Conservation (phyloP, 1,140 invertebrate species). For the Neuroterus valhalla region DNA sequence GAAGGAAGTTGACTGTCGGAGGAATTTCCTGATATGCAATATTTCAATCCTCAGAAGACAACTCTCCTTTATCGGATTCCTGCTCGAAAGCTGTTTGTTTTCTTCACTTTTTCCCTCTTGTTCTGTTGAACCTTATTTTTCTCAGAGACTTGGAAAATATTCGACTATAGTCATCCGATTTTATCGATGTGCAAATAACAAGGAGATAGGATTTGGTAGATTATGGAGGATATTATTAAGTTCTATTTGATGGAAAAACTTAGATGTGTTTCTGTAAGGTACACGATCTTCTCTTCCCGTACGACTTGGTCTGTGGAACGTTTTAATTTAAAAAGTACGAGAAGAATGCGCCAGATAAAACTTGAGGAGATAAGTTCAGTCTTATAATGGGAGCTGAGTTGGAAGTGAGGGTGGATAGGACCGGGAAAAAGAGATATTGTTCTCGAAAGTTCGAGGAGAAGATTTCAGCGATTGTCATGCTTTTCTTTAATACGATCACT, state of each 20-base stretch:
- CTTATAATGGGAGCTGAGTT: too few relatives aligned
- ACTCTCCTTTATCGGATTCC: not conserved
- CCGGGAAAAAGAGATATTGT: too few relatives aligned
- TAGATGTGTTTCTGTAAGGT: not conserved
- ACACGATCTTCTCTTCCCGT: not conserved
- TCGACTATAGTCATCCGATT: too few relatives aligned
- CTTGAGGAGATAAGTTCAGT: not conserved
- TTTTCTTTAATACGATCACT: too few relatives aligned
- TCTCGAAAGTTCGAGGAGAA: too few relatives aligned
- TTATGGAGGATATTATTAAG: not conserved
- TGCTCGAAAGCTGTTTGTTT: not conserved
- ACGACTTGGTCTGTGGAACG: not conserved
- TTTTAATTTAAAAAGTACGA: conserved; percentile 6
- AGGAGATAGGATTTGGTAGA: too few relatives aligned
- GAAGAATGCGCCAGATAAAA: not conserved
- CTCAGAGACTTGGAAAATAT: too few relatives aligned
- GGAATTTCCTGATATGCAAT: conserved; percentile 19
- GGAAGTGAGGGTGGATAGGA: too few relatives aligned
- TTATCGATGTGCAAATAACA: too few relatives aligned
- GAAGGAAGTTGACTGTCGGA: not conserved
- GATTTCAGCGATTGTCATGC: too few relatives aligned
- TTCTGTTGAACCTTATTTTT: not conserved
- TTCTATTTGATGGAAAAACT: conserved; percentile 19
- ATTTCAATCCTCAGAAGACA: conserved; percentile 11
- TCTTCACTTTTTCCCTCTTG: not conserved